These are phyloP conservation scores for Meandrina meandrites DNA, from an alignment of 92 coral and sea anemone species.

Conservation along the genomic window DNA sequence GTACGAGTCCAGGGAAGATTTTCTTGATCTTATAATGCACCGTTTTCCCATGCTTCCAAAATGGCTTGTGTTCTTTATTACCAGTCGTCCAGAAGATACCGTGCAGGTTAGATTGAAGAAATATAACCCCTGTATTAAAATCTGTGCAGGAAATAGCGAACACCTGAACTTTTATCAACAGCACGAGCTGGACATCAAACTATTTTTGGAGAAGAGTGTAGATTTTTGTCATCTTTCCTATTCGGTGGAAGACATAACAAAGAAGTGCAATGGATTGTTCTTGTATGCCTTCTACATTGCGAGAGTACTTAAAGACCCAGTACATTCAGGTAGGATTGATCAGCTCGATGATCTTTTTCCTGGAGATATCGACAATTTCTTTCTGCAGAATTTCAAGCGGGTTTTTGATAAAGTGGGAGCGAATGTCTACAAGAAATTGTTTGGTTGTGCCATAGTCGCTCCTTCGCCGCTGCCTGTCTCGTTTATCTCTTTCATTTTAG, in stretches of 20 bases:
- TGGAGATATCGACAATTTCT: constrained; percentile 18
- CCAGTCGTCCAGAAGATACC: constrained; percentile 60
- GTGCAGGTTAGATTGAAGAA: constrained; percentile 26
- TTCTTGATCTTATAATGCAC: constrained; percentile 44
- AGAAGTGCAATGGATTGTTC: constrained; percentile 28
- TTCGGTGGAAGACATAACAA: neutral
- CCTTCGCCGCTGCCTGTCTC: constrained; percentile 21
- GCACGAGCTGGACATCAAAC: constrained; percentile 23
- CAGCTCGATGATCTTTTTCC: constrained; percentile 9
- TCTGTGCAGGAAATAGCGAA: constrained; percentile 24
- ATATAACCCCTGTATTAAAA: constrained; percentile 26
- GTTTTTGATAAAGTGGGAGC: constrained; percentile 6
- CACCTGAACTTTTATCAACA: neutral
- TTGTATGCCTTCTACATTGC: constrained; percentile 19
- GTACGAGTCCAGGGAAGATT: constrained; percentile 55
- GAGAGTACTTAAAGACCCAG: neutral
- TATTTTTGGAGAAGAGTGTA: constrained; percentile 11
- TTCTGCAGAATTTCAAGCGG: constrained; percentile 2
- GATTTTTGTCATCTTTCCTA: neutral
- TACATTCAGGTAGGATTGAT: neutral
- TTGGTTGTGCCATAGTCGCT: constrained; percentile 16
- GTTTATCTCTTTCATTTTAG: constrained; percentile 17
- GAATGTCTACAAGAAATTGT: neutral
- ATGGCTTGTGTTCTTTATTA: constrained; percentile 65
- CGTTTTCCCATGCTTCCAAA: constrained; percentile 56